Base-by-base conservation (phyloP, 1,140 invertebrate species). In the Gryon sp. region DNA sequence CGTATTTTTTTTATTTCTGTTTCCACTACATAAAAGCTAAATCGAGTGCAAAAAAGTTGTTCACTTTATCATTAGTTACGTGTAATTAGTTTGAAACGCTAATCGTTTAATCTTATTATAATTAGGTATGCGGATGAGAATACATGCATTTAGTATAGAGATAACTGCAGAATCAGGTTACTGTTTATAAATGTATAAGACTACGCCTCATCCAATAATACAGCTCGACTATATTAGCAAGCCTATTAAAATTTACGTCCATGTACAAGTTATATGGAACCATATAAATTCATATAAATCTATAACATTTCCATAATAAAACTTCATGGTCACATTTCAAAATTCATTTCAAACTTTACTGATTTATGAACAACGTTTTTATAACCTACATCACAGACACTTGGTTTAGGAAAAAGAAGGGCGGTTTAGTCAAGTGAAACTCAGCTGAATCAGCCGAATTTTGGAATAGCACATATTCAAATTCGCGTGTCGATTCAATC, bases 141-240 rank as follows among this genome's bases (percentile, higher is more conserved):
- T 52, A 59, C 60, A 38, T 53, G 26, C 34, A 50, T 73, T 62
- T 41, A 52, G 50, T 50, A 57, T 40, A 52, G 70, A 65, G 70
- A 74, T 74, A 74, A 74, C 70, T 53, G 24, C 36, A 66, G 62
- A 74, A 66, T 74, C 60, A 60, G 45, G 70, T 74, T 74, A 66
- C 45, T 66, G 70, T 66, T 74, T 74, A 60, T 74, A 74, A 74
- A 66, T 53, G 45, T 74, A 53, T 66, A 55, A 60, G 60, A 19
- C 62, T 65, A 43, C 36, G 59, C 32, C 48, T 59, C 60, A 60
- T 74, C 70, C 46, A 66, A 53, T 66, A 60, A 74, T 60, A 60
- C 41, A 2, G n/a, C 52, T 45, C 22, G 60, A 74, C 38, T 50
- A 45, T 66, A 60, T 66, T 59, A 74, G 53, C 62, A 11, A 59